Evolutionary conservation across 92 coral and sea anemone species (phyloP).

Genomic region (Palythoa heliodiscus): DNA sequence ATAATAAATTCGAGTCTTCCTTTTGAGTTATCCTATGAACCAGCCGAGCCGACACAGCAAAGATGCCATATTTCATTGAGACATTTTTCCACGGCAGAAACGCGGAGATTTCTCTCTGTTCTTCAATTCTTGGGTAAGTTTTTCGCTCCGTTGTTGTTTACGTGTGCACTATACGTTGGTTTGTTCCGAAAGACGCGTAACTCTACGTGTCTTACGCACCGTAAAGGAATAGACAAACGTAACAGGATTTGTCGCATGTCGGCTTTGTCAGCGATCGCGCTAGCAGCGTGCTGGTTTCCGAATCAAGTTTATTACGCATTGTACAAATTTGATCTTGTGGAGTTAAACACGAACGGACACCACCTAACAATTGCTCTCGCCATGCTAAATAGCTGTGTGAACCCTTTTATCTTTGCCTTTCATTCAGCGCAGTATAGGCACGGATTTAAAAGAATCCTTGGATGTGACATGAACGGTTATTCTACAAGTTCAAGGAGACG

Average conservation of each 20-base stretch:
- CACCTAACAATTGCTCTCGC: conserved; percentile 59
- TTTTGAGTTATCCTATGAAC: conserved; percentile 50
- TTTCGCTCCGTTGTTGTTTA: conserved; percentile 50
- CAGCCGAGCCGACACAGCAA: conserved; percentile 8
- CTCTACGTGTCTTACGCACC: conserved; percentile 46
- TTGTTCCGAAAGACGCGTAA: conserved; percentile 44
- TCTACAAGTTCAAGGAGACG: background rate
- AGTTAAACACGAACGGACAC: conserved; percentile 50
- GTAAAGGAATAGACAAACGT: conserved; percentile 49
- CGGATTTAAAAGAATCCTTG: conserved; percentile 54
- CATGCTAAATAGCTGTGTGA: conserved; percentile 56
- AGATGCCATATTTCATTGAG: conserved; percentile 55
- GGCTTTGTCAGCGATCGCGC: conserved; percentile 50
- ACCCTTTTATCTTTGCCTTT: conserved; percentile 69
- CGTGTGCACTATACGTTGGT: conserved; percentile 48
- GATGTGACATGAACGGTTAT: background rate
- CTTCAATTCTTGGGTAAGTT: conserved; percentile 56
- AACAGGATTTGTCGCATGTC: conserved; percentile 62
- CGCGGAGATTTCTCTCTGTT: conserved; percentile 43
- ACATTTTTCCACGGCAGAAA: conserved; percentile 9
- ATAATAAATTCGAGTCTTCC: conserved; percentile 41
- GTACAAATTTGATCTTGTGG: conserved; percentile 60
- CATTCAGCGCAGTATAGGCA: conserved; percentile 62
- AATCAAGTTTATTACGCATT: conserved; percentile 60
- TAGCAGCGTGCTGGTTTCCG: conserved; percentile 63